These are phyloP conservation scores for Phthorimaea operculella DNA, from an alignment of 1,140 invertebrate genomes.

Conservation along the genomic window DNA sequence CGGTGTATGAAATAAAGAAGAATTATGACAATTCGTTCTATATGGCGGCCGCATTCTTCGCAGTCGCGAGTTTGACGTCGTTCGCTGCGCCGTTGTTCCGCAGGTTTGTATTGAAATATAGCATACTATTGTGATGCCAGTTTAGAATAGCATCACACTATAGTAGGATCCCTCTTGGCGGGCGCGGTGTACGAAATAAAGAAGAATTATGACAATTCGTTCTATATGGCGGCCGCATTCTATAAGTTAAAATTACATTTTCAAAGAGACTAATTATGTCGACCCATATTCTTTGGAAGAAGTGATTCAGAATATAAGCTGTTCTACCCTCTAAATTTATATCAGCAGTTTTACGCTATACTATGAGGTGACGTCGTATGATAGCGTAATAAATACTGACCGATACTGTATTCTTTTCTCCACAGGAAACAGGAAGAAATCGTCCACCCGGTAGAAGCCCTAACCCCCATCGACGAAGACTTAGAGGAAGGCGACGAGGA, in stretches of 20 bases:
- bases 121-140: too few species aligned
- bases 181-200: conserved; percentile 92
- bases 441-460: conserved; percentile 69
- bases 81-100: conserved; percentile 85
- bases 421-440: conserved; percentile 50
- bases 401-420: not conserved
- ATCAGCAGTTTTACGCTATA: too few species aligned
- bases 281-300: too few species aligned
- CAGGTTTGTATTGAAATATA: conserved; percentile 68
- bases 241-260: too few species aligned
- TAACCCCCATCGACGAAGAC: conserved; percentile 84
- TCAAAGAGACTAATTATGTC: too few species aligned
- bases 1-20: conserved; percentile 87
- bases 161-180: conserved; percentile 83
- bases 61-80: conserved; percentile 84
- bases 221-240: conserved; percentile 91
- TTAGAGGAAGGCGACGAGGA: conserved; percentile 82
- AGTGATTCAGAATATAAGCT: too few species aligned
- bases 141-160: too few species aligned
- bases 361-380: too few species aligned
- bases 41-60: conserved; percentile 90
- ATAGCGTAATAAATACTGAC: too few species aligned
- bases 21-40: conserved; percentile 92
- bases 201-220: conserved; percentile 86
- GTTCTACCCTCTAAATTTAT: too few species aligned